Conservation (phyloP, 2,113 vertebrate species). For the Calyptommatus sinebrachiatus region DNA sequence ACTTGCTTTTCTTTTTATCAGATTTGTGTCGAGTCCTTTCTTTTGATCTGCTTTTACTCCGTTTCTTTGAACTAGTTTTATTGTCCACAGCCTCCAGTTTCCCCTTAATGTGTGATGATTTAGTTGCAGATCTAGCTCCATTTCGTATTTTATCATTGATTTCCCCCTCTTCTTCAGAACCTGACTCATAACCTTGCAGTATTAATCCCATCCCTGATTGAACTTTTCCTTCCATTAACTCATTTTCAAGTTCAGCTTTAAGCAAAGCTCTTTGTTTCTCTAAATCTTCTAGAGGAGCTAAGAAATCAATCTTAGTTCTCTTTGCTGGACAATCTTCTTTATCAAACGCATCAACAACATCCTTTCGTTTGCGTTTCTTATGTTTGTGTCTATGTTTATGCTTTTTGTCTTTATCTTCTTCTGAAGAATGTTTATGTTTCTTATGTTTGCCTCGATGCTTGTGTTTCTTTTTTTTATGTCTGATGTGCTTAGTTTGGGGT, state of each 20-base stretch:
- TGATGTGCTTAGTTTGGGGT: constrained; percentile 82
- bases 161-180: constrained; percentile 94
- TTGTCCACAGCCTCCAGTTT: constrained; percentile 84
- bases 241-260: constrained; percentile 98
- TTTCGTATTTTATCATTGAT: constrained; percentile 86
- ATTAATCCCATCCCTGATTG: constrained; percentile 98
- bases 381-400: constrained; percentile 96
- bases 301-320: constrained; percentile 92
- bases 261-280: constrained; percentile 97
- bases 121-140: constrained; percentile 79
- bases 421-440: constrained; percentile 93
- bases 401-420: constrained; percentile 92
- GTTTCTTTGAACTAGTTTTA: constrained; percentile 84
- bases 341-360: constrained; percentile 70
- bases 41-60: constrained; percentile 85
- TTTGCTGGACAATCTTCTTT: constrained; percentile 85
- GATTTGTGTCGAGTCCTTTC: constrained; percentile 85
- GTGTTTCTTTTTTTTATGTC: constrained; percentile 99
- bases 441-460: constrained; percentile 98
- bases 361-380: constrained; percentile 96
- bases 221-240: constrained; percentile 97
- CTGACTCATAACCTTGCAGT: constrained; percentile 96
- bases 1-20: constrained; percentile 86
- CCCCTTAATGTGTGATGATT: constrained; percentile 77
- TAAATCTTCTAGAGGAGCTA: constrained; percentile 93